These are phyloP conservation scores for Caerostris extrusa DNA, from an alignment of 1,140 invertebrate genomes.

Conservation along the genomic window DNA sequence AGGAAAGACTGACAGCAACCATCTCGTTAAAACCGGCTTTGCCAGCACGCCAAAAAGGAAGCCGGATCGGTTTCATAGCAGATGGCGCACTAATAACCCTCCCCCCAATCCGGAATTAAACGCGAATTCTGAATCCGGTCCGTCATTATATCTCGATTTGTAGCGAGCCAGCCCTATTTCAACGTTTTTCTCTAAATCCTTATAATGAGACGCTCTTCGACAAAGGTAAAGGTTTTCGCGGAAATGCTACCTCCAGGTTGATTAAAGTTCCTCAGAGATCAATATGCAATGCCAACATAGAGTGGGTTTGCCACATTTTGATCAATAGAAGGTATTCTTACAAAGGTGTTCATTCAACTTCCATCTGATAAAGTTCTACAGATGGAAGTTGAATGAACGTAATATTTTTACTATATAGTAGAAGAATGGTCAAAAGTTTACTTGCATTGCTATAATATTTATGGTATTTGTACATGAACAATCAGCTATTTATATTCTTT, in stretches of 20 bases:
- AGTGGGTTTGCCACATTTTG: not conserved
- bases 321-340: not conserved
- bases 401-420: no score
- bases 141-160: slow-evolving; percentile 77
- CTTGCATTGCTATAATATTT: no score
- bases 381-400: no score
- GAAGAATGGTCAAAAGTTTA: no score
- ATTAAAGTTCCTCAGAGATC: slow-evolving; percentile 46
- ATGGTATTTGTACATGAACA: no score
- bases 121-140: slow-evolving; percentile 18
- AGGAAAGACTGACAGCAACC: slow-evolving; percentile 6
- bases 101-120: slow-evolving; percentile 66
- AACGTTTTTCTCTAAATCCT: slow-evolving; percentile 58
- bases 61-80: slow-evolving; percentile 13
- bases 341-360: no score
- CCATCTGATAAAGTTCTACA: no score
- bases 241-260: slow-evolving; percentile 4
- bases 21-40: slow-evolving; percentile 73
- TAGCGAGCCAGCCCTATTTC: slow-evolving; percentile 42
- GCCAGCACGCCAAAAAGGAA: not conserved
- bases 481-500: no score
- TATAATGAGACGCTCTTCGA: slow-evolving; percentile 54
- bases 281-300: not conserved
- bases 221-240: slow-evolving; percentile 47
- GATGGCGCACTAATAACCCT: slow-evolving; percentile 65